Conservation (phyloP, 2,797 vertebrate species). For the Girardinus metallicus region DNA sequence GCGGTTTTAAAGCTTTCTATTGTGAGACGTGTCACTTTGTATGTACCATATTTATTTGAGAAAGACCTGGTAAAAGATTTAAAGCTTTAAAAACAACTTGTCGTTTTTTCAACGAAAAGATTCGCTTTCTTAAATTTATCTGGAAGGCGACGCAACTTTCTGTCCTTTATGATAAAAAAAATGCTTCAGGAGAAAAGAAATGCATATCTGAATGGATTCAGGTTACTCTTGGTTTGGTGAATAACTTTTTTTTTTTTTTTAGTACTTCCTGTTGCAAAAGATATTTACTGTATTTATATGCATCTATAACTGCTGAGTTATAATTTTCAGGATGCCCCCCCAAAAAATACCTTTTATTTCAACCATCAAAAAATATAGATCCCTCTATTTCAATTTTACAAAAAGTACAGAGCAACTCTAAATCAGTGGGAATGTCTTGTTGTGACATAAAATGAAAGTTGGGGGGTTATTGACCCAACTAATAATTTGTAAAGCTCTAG, state of each 20-base stretch:
- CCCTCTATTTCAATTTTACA: neutral
- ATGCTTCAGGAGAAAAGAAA: neutral
- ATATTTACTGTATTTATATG: conserved; percentile 48
- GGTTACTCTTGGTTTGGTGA: conserved; percentile 51
- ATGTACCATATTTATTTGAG: conserved; percentile 70
- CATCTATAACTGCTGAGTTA: conserved; percentile 15
- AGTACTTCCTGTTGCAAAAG: conserved; percentile 68
- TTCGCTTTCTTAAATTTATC: conserved; percentile 17
- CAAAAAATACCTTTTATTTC: conserved; percentile 23
- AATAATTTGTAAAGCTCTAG: conserved; percentile 6
- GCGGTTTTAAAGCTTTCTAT: conserved; percentile 32
- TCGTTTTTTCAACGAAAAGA: conserved; percentile 17
- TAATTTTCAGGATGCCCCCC: conserved; percentile 8
- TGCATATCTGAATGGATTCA: conserved; percentile 37
- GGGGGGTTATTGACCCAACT: conserved; percentile 9
- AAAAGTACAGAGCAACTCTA: neutral
- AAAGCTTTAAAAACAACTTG: conserved; percentile 33
- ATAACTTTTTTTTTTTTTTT: conserved; percentile 37
- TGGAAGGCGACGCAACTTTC: conserved; percentile 9
- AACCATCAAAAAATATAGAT: neutral
- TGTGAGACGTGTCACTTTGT: conserved; percentile 50
- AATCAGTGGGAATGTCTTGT: conserved; percentile 1
- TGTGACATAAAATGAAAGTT: conserved; percentile 8
- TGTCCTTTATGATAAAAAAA: neutral
- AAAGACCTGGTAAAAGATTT: conserved; percentile 42